Conservation (phyloP, 1,140 invertebrate species). For the Trichonephila clavipes region DNA sequence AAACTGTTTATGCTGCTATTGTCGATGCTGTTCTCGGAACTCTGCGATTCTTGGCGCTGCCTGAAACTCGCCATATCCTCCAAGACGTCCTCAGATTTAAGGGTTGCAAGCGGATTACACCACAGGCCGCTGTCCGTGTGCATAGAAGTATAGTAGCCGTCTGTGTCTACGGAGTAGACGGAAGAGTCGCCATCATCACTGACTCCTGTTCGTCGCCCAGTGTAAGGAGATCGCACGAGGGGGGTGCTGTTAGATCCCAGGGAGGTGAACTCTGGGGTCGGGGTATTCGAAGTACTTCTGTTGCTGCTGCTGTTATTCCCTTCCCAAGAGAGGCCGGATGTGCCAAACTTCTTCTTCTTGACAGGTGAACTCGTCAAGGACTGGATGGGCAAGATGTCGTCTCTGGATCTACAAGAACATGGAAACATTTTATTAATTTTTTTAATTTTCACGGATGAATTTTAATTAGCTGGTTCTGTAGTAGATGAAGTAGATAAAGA, state of each 20-base stretch:
- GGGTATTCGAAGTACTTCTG: conserved; percentile 15
- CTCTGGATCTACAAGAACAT: conserved; percentile 46
- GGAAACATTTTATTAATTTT: not conserved
- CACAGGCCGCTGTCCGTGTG: conserved; percentile 96
- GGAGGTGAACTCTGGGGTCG: conserved; percentile 61
- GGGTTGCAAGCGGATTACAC: conserved; percentile 40
- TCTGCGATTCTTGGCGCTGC: conserved; percentile 84
- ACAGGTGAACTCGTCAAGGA: conserved; percentile 45
- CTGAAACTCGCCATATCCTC: conserved; percentile 78
- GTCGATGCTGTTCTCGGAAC: conserved; percentile 71
- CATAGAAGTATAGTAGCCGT: conserved; percentile 98
- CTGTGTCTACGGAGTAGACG: conserved; percentile 96
- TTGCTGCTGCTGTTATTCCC: not conserved
- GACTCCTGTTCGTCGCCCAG: conserved; percentile 7
- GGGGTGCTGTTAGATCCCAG: conserved; percentile 78
- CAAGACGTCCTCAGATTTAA: conserved; percentile 84
- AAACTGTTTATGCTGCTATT: conserved; percentile 78
- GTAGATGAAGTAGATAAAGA: no score
- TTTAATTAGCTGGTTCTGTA: no score
- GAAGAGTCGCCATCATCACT: conserved; percentile 95
- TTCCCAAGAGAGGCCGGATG: not conserved
- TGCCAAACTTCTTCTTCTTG: conserved; percentile 32
- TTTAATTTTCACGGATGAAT: no score
- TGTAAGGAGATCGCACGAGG: conserved; percentile 76
- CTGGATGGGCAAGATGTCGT: conserved; percentile 53